phyloP scores from a whole-genome alignment of 53 echinoderm and acorn worm species.

The Patiria pectinifera region DNA sequence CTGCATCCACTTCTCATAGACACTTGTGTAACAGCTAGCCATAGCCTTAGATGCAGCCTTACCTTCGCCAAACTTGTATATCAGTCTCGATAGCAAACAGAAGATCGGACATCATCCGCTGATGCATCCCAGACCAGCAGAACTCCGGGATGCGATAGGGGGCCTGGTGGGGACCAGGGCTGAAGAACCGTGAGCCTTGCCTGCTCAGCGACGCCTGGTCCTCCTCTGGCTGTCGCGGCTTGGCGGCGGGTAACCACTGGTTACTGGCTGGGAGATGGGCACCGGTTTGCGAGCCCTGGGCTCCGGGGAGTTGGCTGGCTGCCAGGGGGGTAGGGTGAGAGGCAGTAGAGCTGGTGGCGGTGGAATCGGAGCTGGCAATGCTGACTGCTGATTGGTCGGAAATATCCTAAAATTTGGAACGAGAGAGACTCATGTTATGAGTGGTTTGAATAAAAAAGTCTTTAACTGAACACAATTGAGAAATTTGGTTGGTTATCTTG shows the following conservation, averaged over 20 bases:
- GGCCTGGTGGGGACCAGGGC: slow-evolving; percentile 97
- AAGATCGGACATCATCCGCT: slow-evolving; percentile 99
- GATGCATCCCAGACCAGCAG: slow-evolving; percentile 98
- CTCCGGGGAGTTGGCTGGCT: slow-evolving; percentile 15
- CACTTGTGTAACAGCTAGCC: too few relatives aligned
- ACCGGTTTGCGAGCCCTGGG: neutral
- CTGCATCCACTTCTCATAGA: too few relatives aligned
- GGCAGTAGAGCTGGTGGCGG: slow-evolving; percentile 56
- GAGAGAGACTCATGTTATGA: neutral
- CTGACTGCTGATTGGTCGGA: slow-evolving; percentile 51
- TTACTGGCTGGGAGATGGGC: neutral
- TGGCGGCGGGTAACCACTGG: slow-evolving; percentile 33
- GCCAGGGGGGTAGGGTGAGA: slow-evolving; percentile 41
- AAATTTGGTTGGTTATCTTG: too few relatives aligned
- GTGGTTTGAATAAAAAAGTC: neutral
- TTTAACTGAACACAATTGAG: too few relatives aligned
- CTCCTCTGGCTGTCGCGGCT: slow-evolving; percentile 23
- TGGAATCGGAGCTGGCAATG: slow-evolving; percentile 54
- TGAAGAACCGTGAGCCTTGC: slow-evolving; percentile 76
- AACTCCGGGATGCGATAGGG: slow-evolving; percentile 99
- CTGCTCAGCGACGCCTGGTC: slow-evolving; percentile 24
- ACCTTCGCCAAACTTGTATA: slow-evolving; percentile 99
- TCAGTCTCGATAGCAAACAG: slow-evolving; percentile 99
- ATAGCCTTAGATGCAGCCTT: neutral
- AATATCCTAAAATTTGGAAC: slow-evolving; percentile 20